Percentiles rank a stretch among this genome's conserved stretches.
phyloP scores from a whole-genome alignment of 2,797 vertebrate species.

The Dallia pectoralis region DNA sequence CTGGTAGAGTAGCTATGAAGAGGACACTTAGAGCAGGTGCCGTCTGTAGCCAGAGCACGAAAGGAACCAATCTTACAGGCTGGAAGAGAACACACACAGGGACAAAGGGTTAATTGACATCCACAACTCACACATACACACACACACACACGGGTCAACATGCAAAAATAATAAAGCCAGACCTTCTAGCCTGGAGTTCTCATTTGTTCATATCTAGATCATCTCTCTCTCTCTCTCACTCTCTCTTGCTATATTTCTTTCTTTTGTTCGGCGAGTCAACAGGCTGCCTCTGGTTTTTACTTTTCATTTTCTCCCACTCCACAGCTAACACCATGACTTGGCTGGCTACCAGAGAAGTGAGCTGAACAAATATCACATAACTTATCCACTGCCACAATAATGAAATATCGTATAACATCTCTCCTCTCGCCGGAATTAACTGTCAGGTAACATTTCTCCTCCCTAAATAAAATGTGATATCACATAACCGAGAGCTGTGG shows the following conservation, averaged over 20 bases:
- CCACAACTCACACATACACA: neutral
- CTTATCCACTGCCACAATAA: neutral
- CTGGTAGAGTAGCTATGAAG: slow-evolving; percentile 91
- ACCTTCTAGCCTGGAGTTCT: neutral
- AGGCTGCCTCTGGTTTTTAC: neutral
- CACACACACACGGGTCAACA: neutral
- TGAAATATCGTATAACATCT: slow-evolving; percentile 42
- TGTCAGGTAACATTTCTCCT: slow-evolving; percentile 46
- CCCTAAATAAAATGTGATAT: slow-evolving; percentile 29
- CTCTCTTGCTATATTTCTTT: neutral
- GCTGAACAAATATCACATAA: neutral
- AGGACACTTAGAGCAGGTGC: slow-evolving; percentile 89
- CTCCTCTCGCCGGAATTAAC: slow-evolving; percentile 40
- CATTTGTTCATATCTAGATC: neutral
- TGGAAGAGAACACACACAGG: slow-evolving; percentile 60
- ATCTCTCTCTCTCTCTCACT: neutral
- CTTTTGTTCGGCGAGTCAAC: neutral
- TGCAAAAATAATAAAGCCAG: neutral
- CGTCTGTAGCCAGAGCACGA: slow-evolving; percentile 88
- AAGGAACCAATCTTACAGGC: slow-evolving; percentile 96
- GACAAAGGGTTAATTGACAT: neutral
- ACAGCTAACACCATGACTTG: neutral
- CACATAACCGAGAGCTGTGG: slow-evolving; percentile 21
- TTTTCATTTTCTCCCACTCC: neutral
- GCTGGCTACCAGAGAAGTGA: neutral